Percentiles rank a stretch among this genome's conserved stretches.
These are phyloP conservation scores for Drosophila biarmipes DNA, from an alignment of 1,140 invertebrate genomes.

Conservation along the genomic window DNA sequence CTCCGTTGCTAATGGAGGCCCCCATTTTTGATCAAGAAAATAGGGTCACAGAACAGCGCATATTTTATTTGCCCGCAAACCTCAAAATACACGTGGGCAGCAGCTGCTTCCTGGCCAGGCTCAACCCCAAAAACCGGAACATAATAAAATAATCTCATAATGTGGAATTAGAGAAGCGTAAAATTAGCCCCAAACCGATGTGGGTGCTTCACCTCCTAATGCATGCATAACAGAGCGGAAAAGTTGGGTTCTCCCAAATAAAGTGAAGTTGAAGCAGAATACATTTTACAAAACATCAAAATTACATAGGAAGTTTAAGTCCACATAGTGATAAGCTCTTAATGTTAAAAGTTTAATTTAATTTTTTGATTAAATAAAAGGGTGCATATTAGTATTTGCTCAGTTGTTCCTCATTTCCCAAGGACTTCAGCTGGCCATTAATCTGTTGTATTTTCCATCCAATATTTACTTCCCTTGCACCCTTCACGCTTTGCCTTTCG, in stretches of 20 bases:
- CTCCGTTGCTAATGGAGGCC: neutral
- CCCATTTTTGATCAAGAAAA: constrained; percentile 3
- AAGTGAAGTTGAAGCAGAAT: constrained; percentile 38
- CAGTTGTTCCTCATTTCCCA: neutral
- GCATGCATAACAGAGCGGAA: constrained; percentile 36
- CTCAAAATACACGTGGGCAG: constrained; percentile 7
- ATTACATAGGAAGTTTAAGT: too few relatives aligned
- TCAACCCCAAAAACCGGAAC: constrained; percentile 18
- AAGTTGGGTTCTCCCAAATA: constrained; percentile 36
- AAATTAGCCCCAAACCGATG: constrained; percentile 60
- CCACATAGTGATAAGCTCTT: too few relatives aligned
- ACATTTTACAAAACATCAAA: too few relatives aligned
- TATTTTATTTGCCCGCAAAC: constrained; percentile 37
- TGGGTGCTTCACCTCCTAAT: constrained; percentile 10
- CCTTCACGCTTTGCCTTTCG: constrained; percentile 5
- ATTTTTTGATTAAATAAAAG: too few relatives aligned
- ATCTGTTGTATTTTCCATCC: constrained; percentile 6
- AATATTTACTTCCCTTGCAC: neutral
- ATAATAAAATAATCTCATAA: constrained; percentile 62
- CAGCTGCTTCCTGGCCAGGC: constrained; percentile 10
- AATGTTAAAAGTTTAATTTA: too few relatives aligned
- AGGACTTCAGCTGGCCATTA: constrained; percentile 15
- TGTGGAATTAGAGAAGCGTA: constrained; percentile 73
- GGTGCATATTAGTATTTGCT: neutral
- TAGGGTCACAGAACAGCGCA: neutral